Base-by-base conservation (phyloP, 2,113 vertebrate genomes). In the Anhinga anhinga region DNA sequence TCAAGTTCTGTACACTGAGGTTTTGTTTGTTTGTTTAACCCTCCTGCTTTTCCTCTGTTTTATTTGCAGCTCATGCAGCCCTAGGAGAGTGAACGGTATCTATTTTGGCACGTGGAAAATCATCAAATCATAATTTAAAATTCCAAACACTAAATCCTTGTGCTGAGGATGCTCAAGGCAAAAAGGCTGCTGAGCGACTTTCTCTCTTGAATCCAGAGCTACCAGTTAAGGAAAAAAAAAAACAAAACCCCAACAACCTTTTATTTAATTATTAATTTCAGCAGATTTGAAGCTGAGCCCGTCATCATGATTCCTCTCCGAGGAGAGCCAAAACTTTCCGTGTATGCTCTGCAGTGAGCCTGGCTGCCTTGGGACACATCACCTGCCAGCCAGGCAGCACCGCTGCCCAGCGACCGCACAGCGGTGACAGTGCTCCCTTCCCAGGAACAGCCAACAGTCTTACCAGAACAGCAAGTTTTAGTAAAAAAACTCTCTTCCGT, bases 51-150 rank as follows among this genome's bases (percentile, higher is more conserved):
- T 81, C 21, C 47, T 93, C 29, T 30, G 42, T 5, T 91, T 59
- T 69, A 45, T 66, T 65, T 79, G 7, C n/a, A 62, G 73, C 23
- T 85, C 29, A 23, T 12, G 62, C 62, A 95, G 89, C 66, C 67
- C 42, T 13, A 45, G 49, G 59, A 79, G 17, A 82, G 15, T 11
- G 62, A 96, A 45, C 0, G 0, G 30, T 74, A 91, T 70, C 58
- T 91, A 21, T 42, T 90, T 45, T 65, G 82, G 62, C 78, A 91
- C 6, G 3, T 66, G 70, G 70, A 76, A 95, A 89, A 93, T 56
- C 88, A 89, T 69, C 77, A 72, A 73, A 79, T 82, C 42, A 19
- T 53, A n/a, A 95, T 87, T 95, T 91, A 69, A 42, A 94, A 88
- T 87, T 92, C 83, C 74, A 77, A 91, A 89, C 34, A 61, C 53